Base-by-base conservation (phyloP, 2,113 vertebrate species). In the Tragulus kanchil region DNA sequence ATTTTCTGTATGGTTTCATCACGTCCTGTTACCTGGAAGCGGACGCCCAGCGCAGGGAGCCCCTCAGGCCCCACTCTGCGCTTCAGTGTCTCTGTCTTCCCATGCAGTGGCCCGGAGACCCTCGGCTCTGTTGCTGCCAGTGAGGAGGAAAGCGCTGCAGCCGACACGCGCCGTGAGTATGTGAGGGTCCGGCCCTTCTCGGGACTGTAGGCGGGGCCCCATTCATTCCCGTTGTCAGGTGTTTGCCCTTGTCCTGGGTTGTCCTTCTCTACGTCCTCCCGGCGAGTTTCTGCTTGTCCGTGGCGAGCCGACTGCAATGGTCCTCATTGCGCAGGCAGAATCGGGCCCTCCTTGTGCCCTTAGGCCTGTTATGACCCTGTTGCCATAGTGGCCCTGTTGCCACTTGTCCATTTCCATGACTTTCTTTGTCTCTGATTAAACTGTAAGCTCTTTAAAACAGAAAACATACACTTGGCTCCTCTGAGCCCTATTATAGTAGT, bases 91-190 rank as follows among this genome's bases (percentile, higher is more conserved):
- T 89, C 86, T 93, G 1, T 94, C 36, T 94, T 50, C 48, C 91
- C 3, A 84, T 82, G 59, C 93, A 97, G 98, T 75, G 58, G 25
- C 79, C 25, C n/a, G 81, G 71, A 92, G 94, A 92, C 84, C 94
- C 69, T 95, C 78, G 10, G 89, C 56, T 78, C 84, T 48, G 28
- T 45, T 56, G 93, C 64, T 90, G 64, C 81, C 54, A 0, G 73
- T 83, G 86, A 95, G 97, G 85, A 82, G 75, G 92, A 96, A 86
- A 96, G 97, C 87, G 67, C 92, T 3, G 89, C 82, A 45, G 85
- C 95, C 21, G 95, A 97, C 83, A 62, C 65, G 95, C 96, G 95
- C 95, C 97, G 97, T 98, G 96, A 98, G 98, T 98, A 97, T 98
- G 97, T 97, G 96, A 75, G 77, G 67, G 88, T 56, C 12, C 36